Evolutionary conservation across 2,888 invertebrate species (phyloP).

Genomic region (Eucriotettix oculatus): DNA sequence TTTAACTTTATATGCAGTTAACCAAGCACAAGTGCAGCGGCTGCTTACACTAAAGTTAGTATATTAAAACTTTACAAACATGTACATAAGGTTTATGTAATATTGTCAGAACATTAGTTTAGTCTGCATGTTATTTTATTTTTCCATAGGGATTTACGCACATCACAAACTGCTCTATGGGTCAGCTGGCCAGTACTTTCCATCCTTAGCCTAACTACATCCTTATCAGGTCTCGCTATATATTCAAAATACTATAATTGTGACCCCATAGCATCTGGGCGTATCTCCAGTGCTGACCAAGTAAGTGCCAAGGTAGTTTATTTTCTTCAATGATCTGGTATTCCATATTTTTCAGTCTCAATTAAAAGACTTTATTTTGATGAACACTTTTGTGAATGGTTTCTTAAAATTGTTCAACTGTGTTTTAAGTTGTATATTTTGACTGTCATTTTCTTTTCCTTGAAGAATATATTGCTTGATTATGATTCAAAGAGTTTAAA

Average conservation of each 20-base stretch:
- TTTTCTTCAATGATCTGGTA: neutral
- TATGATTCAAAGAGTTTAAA: no score
- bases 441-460: no score
- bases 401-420: no score
- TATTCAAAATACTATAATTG: constrained; percentile 69
- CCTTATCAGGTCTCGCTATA: constrained; percentile 62
- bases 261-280: constrained; percentile 50
- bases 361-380: no score
- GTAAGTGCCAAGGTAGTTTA: constrained; percentile 17
- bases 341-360: neutral
- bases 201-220: constrained; percentile 51
- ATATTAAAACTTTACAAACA: no score
- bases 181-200: constrained; percentile 65
- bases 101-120: constrained; percentile 7
- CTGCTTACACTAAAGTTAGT: constrained; percentile 28
- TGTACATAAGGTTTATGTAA: no score
- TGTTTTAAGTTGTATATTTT: no score
- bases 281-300: constrained; percentile 55
- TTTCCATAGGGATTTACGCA: constrained; percentile 27
- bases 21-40: constrained; percentile 58
- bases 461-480: no score
- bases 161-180: constrained; percentile 59
- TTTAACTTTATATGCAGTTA: constrained; percentile 68
- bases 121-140: constrained; percentile 2
- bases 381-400: no score